Evolutionary conservation across 2,888 invertebrate genomes (phyloP).

Genomic region (Cerastis rubricosa): DNA sequence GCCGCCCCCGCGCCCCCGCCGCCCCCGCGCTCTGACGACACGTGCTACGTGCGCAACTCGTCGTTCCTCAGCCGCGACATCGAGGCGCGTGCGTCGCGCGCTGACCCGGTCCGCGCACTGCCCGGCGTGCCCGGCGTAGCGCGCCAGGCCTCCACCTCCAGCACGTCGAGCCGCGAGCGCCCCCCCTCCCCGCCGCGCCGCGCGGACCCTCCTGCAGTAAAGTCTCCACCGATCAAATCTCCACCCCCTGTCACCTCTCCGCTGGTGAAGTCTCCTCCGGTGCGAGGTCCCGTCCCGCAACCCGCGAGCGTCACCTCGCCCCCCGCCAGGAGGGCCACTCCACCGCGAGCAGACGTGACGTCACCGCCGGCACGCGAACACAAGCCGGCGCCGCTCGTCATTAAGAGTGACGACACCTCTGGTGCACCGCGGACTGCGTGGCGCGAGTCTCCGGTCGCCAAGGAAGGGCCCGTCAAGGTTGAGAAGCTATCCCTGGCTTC

Average conservation of each 20-base stretch:
- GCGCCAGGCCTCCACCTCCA: conserved; percentile 54
- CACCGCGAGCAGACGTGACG: conserved; percentile 53
- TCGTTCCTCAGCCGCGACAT: conserved; percentile 82
- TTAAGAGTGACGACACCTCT: conserved; percentile 65
- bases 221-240: conserved; percentile 58
- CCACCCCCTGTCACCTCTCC: conserved; percentile 59
- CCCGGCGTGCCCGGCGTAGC: conserved; percentile 13
- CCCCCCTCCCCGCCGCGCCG: conserved; percentile 52
- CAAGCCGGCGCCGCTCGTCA: conserved; percentile 31
- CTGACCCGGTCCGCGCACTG: conserved; percentile 28
- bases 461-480: conserved; percentile 68
- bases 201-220: conserved; percentile 29
- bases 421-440: conserved; percentile 59
- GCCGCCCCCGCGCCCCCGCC: conserved; percentile 44
- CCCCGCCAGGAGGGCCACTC: conserved; percentile 62
- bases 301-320: conserved; percentile 57
- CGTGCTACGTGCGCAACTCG: conserved; percentile 80
- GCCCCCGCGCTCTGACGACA: conserved; percentile 62
- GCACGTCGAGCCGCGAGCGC: conserved; percentile 48
- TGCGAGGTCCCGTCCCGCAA: conserved; percentile 9
- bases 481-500: conserved; percentile 59
- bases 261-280: conserved; percentile 45
- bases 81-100: conserved; percentile 75
- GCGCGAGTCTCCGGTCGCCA: conserved; percentile 70
- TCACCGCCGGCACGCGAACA: conserved; percentile 50